Evolutionary conservation across 2,113 vertebrate genomes (phyloP).

Genomic region (Perca fluviatilis): DNA sequence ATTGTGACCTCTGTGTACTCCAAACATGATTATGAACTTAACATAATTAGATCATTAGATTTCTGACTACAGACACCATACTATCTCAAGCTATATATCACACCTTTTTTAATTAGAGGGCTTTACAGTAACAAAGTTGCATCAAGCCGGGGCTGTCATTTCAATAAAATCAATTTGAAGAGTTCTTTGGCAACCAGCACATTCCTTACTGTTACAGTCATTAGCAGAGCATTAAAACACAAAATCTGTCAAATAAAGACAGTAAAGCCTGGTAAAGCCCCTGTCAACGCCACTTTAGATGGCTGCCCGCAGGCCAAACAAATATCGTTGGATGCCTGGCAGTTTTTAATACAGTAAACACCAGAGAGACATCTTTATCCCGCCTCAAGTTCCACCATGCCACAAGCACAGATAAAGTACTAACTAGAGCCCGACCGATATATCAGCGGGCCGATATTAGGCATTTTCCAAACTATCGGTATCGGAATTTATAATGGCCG

Average conservation of each 20-base stretch:
- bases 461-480: too few species aligned
- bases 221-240: constrained; percentile 37
- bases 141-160: not conserved
- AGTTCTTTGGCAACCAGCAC: not conserved
- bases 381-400: not conserved
- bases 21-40: not conserved
- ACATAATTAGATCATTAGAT: not conserved
- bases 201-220: constrained; percentile 39
- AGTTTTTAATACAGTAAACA: constrained; percentile 20
- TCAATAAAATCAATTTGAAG: not conserved
- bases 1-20: not conserved
- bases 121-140: not conserved
- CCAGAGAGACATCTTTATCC: constrained; percentile 20
- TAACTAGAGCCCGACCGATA: not conserved
- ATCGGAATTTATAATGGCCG: too few species aligned
- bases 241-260: constrained; percentile 56
- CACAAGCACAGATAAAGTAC: not conserved
- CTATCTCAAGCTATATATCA: not conserved
- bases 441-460: too few species aligned
- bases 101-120: not conserved
- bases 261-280: constrained; percentile 30
- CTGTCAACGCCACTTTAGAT: constrained; percentile 20
- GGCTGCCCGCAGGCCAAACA: constrained; percentile 27
- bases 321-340: not conserved
- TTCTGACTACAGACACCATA: not conserved